phyloP scores from a whole-genome alignment of 1,140 invertebrate species.

The Chironomus tepperi region DNA sequence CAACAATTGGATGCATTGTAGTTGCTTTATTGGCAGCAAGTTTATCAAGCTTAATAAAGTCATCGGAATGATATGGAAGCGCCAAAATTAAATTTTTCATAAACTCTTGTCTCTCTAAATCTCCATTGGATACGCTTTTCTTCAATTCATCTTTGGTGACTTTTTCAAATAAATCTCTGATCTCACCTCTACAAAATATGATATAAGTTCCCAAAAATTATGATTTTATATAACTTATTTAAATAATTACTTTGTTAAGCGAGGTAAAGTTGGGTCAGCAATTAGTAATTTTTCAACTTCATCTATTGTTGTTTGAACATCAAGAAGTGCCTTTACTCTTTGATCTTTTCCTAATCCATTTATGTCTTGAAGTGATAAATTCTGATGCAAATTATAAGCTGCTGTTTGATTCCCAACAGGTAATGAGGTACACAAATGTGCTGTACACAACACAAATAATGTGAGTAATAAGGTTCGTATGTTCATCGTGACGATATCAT shows the following conservation, averaged over 20 bases:
- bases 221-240: neutral
- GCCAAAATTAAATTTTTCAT: conserved; percentile 48
- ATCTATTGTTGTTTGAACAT: conserved; percentile 40
- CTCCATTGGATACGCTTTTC: conserved; percentile 36
- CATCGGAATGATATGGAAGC: conserved; percentile 41
- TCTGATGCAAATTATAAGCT: neutral
- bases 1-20: neutral
- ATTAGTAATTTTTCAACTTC: conserved; percentile 47
- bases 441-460: neutral
- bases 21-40: neutral
- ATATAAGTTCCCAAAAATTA: neutral
- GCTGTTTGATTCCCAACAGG: neutral
- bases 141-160: conserved; percentile 43
- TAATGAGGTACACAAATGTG: neutral
- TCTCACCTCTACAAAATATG: conserved; percentile 39
- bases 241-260: conserved; percentile 39
- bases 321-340: neutral
- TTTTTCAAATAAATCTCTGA: conserved; percentile 47
- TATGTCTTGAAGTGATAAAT: neutral
- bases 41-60: neutral
- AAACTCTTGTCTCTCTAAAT: conserved; percentile 42
- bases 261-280: conserved; percentile 44
- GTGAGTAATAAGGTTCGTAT: no score
- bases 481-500: no score
- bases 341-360: neutral